Evolutionary conservation across 2,113 vertebrate genomes (phyloP).

Genomic region (Gymnocephalus cernua): DNA sequence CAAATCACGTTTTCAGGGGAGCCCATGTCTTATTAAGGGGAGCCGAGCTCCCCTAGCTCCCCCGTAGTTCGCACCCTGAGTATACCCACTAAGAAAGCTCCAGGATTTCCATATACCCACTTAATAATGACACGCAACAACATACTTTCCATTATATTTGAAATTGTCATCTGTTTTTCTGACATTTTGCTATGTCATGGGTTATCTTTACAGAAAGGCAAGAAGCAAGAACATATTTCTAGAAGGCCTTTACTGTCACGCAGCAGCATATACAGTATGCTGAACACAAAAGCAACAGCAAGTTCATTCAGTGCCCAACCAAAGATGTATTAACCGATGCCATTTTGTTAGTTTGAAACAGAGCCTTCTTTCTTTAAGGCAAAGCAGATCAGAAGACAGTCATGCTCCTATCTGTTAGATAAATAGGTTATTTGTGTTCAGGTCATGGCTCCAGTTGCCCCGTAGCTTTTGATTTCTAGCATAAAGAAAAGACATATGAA

Average conservation of each 20-base stretch:
- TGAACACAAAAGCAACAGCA: background rate
- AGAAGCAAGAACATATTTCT: background rate
- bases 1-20: no score
- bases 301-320: background rate
- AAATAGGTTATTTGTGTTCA: background rate
- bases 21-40: no score
- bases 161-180: no score
- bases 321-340: background rate
- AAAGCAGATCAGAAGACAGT: slow-evolving; percentile 13
- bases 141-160: no score
- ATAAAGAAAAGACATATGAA: background rate
- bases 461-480: background rate
- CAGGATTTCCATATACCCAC: no score
- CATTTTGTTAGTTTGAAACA: background rate
- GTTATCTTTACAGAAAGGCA: background rate
- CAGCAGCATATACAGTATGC: no score
- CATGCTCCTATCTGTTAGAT: slow-evolving; percentile 1
- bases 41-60: no score
- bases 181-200: no score
- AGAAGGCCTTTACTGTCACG: background rate
- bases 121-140: no score
- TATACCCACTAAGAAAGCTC: no score
- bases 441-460: background rate
- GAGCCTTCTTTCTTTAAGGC: background rate
- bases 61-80: no score